Percentiles rank a stretch among this genome's conserved stretches.
Evolutionary conservation across 2,113 vertebrate genomes (phyloP).

Genomic region (Rousettus leschenaultii): DNA sequence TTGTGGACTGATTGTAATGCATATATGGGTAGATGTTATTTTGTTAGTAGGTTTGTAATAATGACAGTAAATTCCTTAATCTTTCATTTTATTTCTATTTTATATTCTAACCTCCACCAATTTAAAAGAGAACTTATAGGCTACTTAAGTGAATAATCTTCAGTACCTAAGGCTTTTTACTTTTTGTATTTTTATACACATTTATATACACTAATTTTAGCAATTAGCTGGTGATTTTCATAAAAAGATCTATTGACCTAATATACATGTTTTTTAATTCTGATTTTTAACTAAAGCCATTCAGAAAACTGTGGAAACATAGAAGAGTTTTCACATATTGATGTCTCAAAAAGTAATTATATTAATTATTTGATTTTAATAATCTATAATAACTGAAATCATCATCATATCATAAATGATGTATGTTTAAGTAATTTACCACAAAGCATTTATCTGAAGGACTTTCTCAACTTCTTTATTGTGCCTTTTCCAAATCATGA

Average conservation of each 20-base stretch:
- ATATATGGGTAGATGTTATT: not conserved
- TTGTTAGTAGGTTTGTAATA: not conserved
- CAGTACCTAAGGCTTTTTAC: not conserved
- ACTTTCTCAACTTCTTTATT: not conserved
- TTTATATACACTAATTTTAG: not conserved
- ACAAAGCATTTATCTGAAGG: not conserved
- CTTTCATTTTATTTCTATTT: not conserved
- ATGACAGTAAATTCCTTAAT: not conserved
- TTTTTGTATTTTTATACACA: not conserved
- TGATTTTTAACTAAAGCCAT: not conserved
- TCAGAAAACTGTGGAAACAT: not conserved
- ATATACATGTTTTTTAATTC: not conserved
- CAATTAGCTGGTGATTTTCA: not conserved
- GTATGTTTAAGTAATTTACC: constrained; percentile 23
- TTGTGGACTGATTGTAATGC: not conserved
- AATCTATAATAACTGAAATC: not conserved
- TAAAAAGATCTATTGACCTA: not conserved
- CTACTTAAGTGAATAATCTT: not conserved
- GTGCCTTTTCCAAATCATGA: not conserved
- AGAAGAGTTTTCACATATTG: not conserved
- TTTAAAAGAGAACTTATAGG: not conserved
- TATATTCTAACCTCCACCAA: not conserved
- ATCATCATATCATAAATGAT: not conserved
- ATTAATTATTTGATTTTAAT: constrained; percentile 25
- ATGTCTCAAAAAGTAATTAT: not conserved